phyloP scores from a whole-genome alignment of 2,797 vertebrate species.

The Parotocinclus haroldoi region DNA sequence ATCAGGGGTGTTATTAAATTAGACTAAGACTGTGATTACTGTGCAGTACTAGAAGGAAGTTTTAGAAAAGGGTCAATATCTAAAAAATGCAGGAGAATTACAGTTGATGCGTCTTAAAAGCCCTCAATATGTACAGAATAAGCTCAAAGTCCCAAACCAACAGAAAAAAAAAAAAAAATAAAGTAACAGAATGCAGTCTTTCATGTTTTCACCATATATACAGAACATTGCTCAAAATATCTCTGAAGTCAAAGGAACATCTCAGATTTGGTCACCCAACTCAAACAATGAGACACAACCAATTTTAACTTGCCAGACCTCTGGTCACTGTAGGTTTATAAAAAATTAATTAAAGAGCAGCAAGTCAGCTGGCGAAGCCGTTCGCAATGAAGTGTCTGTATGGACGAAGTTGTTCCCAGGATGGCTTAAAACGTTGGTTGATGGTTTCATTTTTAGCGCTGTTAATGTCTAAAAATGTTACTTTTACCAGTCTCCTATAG shows the following conservation, averaged over 20 bases:
- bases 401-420: constrained; percentile 51
- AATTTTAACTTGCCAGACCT: constrained; percentile 54
- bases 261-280: constrained; percentile 79
- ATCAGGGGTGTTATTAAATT: constrained; percentile 61
- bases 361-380: constrained; percentile 45
- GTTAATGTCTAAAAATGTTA: constrained; percentile 46
- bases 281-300: constrained; percentile 68
- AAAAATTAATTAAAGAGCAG: constrained; percentile 54
- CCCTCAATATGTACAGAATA: constrained; percentile 78
- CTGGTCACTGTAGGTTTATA: constrained; percentile 45
- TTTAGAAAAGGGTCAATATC: constrained; percentile 72
- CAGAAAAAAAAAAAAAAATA: constrained; percentile 66
- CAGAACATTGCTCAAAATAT: constrained; percentile 71
- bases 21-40: constrained; percentile 63
- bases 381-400: constrained; percentile 52
- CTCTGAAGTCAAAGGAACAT: constrained; percentile 68
- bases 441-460: constrained; percentile 48
- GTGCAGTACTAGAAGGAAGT: constrained; percentile 64
- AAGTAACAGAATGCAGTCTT: constrained; percentile 60
- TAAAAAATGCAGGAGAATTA: constrained; percentile 70
- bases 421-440: constrained; percentile 54
- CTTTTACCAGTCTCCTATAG: constrained; percentile 50
- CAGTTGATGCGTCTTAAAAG: constrained; percentile 70
- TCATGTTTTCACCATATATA: constrained; percentile 66
- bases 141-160: constrained; percentile 41